These are phyloP conservation scores for Merodon equestris DNA, from an alignment of 2,888 invertebrate genomes.

Conservation along the genomic window DNA sequence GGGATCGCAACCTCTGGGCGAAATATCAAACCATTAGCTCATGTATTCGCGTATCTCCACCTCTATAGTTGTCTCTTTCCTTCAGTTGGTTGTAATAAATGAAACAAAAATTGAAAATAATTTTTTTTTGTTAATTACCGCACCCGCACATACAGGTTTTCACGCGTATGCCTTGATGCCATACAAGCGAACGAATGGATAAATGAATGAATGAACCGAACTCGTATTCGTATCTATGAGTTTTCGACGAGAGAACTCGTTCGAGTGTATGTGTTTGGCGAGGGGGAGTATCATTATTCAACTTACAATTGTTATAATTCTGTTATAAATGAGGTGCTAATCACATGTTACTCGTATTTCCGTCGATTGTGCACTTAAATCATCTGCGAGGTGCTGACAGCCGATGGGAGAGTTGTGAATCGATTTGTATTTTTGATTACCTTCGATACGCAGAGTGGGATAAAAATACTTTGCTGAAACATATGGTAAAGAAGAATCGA, in stretches of 20 bases:
- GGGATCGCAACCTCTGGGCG: too few species aligned
- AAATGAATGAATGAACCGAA: slow-evolving; percentile 28
- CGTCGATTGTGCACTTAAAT: slow-evolving; percentile 15
- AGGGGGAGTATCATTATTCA: slow-evolving; percentile 47
- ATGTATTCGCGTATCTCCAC: not conserved
- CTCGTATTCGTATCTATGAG: slow-evolving; percentile 59
- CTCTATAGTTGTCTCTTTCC: slow-evolving; percentile 18
- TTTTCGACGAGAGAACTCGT: slow-evolving; percentile 1
- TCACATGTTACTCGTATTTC: slow-evolving; percentile 56
- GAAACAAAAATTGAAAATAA: slow-evolving; percentile 57
- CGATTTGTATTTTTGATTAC: too few species aligned
- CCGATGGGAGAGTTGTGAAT: slow-evolving; percentile 7
- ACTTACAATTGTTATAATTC: slow-evolving; percentile 65
- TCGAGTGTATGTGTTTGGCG: slow-evolving; percentile 7
- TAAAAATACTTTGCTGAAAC: slow-evolving; percentile 5
- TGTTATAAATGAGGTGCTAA: slow-evolving; percentile 67
- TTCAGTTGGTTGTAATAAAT: slow-evolving; percentile 25
- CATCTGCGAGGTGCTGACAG: slow-evolving; percentile 2
- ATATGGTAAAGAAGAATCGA: not conserved
- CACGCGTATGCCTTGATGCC: not conserved
- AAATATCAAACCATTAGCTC: slow-evolving; percentile 27
- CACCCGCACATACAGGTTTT: slow-evolving; percentile 37
- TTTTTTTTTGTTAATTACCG: slow-evolving; percentile 65
- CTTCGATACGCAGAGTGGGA: too few species aligned
- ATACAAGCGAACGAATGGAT: slow-evolving; percentile 26